Evolutionary conservation across 2,797 vertebrate species (phyloP), one percentile per base, ranked within the genome.

Genomic region (Semaprochilodus insignis): DNA sequence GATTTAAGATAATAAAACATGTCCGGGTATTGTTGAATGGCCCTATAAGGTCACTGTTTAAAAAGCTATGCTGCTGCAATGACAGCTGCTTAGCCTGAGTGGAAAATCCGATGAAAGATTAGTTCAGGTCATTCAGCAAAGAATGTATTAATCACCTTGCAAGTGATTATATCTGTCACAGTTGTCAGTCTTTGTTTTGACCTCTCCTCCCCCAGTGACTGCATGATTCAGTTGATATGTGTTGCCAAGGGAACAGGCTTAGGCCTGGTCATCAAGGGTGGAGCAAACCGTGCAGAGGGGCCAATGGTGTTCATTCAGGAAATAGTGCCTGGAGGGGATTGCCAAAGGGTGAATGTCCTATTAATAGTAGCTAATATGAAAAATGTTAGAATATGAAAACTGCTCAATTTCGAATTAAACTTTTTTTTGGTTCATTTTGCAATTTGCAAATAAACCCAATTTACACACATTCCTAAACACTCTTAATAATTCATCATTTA

Each of bases 281-380:
- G 97, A 81, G 95, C 96, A 82, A 96, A 97, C 91, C 94, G 94
- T 66, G 92, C 94, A 2, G 97, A 98, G 85, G 98, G 97, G 25
- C 96, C 97, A 77, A 95, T 98, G 95, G 96, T 99, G 66, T 96
- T 96, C 84, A 93, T 98, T 93, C 96, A 97, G 90, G 97, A 97
- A 91, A 89, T 98, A 67, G 88, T 97, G 85, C 93, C 96, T 86
- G 98, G 97, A 85, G 96, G 97, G 87, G 98, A 99, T 83, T 97
- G 97, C 87, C 94, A 96, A 83, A 97, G 97, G 97, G 98, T 99
- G 88, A 92, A 86, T 74, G 14, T 54, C n/a, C 15, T 52, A 4
- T 19, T 51, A 52, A 11, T 70, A 25, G 13, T 44, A 69, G 4
- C 10, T 69, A 69, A n/a, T 21, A 65, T 65, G 15, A 17, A 52